phyloP scores from a whole-genome alignment of 2,113 vertebrate species.

The Muntiacus muntjak region DNA sequence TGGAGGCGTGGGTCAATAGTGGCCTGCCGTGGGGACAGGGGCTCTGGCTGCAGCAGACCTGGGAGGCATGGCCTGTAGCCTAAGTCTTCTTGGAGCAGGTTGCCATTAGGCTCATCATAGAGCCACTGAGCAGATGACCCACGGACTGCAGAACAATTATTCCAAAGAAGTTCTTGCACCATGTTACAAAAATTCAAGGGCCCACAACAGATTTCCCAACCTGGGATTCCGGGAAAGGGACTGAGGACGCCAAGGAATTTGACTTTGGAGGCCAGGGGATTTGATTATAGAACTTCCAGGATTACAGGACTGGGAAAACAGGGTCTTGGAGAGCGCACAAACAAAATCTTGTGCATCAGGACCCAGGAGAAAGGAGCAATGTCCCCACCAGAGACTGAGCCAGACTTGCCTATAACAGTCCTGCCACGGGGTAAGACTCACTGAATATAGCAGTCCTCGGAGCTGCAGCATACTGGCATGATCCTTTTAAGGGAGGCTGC shows the following conservation, averaged over 20 bases:
- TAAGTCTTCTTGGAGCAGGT: neutral
- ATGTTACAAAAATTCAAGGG: neutral
- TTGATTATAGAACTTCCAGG: neutral
- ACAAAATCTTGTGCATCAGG: neutral
- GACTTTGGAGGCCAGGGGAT: neutral
- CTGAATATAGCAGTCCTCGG: neutral
- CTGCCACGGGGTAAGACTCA: rapidly evolving
- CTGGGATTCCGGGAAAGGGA: neutral
- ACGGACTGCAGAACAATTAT: neutral
- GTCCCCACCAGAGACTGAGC: neutral
- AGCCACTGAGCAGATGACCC: neutral
- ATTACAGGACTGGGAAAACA: neutral
- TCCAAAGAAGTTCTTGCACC: neutral
- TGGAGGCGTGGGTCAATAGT: neutral
- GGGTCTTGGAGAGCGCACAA: neutral
- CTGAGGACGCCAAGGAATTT: neutral
- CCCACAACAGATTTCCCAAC: neutral
- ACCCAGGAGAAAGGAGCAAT: neutral
- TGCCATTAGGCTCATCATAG: neutral
- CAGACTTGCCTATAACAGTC: neutral
- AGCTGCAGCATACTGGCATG: neutral
- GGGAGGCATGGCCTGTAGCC: neutral
- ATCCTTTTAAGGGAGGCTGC: neutral
- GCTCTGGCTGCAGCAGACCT: neutral
- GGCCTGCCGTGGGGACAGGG: neutral